Evolutionary conservation across 2,113 vertebrate species (phyloP).

Genomic region (Pseudorasbora parva): DNA sequence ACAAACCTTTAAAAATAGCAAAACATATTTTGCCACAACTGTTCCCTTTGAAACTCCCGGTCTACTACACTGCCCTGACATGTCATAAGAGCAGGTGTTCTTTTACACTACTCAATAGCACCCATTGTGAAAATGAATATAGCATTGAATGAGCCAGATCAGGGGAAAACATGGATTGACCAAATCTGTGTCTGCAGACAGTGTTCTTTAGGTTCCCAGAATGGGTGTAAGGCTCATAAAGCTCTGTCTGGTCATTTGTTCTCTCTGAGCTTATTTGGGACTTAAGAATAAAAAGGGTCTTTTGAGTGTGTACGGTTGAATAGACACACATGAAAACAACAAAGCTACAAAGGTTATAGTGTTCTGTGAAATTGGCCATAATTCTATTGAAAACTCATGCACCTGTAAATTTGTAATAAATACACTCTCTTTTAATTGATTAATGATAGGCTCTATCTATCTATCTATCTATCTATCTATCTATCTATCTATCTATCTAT

Average conservation of each 20-base stretch:
- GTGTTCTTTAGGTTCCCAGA: constrained; percentile 44
- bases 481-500: not conserved
- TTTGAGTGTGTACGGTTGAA: constrained; percentile 9
- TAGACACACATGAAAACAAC: not conserved
- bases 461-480: not conserved
- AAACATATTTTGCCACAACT: constrained; percentile 24
- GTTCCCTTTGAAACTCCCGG: constrained; percentile 36
- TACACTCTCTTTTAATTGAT: not conserved
- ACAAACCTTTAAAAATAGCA: constrained; percentile 18
- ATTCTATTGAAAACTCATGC: not conserved
- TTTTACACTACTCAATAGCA: constrained; percentile 49
- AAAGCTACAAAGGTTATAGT: constrained; percentile 33
- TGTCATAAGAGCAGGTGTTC: constrained; percentile 55
- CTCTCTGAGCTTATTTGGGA: constrained; percentile 39
- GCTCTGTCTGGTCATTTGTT: constrained; percentile 55
- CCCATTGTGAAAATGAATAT: constrained; percentile 53
- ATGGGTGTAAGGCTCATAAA: constrained; percentile 53
- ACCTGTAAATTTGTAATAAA: not conserved
- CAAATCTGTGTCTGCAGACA: constrained; percentile 49
- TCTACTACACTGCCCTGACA: constrained; percentile 53
- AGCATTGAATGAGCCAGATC: constrained; percentile 53
- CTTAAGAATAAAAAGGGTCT: constrained; percentile 45
- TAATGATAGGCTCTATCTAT: not conserved
- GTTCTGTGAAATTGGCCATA: constrained; percentile 3
- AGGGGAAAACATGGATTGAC: constrained; percentile 49